Base-by-base conservation (phyloP, 2,888 invertebrate species). In the Theretra japonica region DNA sequence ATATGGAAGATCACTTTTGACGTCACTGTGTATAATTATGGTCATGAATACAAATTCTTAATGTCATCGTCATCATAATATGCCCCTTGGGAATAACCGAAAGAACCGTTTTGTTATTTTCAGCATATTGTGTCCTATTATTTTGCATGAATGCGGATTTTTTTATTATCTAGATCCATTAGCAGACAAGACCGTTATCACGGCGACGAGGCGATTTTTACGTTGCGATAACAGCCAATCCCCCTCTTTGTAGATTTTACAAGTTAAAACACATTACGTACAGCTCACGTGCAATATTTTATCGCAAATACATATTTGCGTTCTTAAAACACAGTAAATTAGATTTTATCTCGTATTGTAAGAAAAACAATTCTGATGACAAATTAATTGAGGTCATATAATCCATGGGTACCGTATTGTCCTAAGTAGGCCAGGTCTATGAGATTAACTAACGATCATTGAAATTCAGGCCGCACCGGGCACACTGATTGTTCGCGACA, bases 391-490 rank as follows among this genome's bases (percentile, higher is more conserved):
- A 19, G 23, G 33, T 7, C 5, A 25, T 6, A 17, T 6, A 28
- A 8, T 19, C 6, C 50, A 17, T 48, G 21, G 28, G 50, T 50
- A 68, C 25, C 33, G n/a, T 30, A 60, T 59, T 60, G 30, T 30
- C 19, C 17, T 65, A 65, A 23, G 23, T 65, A 25, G 65, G 41
- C 41, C 65, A 48, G 65, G 65, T 65, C 65, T 41, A n/a, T n/a
- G 56, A 57, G 57, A 68, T 58, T 48, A 48, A 71, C 48, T 65
- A 65, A 15, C 65, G 21, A 23, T 65, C 1, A 79, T 80, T 81
- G 77, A 80, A 72, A 74, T 86, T 83, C 81, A 82, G 86, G 81
- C 57, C 83, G 79, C 69, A 74, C 72, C 75, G 74, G 80, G 75
- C 23, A 65, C 41, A 17, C 6, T 8, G 30, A 8, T 30, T 30